Evolutionary conservation across 1,140 invertebrate species (phyloP), one percentile per base, ranked within the genome.

Genomic region (Papilio polyxenes): DNA sequence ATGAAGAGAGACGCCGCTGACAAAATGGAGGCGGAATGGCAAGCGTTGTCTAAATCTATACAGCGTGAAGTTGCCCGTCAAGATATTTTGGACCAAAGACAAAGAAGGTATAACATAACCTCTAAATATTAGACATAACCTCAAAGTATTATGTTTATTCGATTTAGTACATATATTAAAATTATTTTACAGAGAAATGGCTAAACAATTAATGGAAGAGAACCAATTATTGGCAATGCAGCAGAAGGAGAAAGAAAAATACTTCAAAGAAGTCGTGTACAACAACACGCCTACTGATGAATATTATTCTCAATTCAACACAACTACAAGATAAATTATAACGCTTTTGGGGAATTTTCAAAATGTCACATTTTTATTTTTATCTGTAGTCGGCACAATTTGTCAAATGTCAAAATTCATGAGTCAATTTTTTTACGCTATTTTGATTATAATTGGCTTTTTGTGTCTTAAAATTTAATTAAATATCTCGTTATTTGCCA

Each of bases 11-110:
- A 93, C 11, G 91, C 86, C 0, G 84, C 89, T 48, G 87, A 92
- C 2, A 94, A 91, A 77, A 92, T 93, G 91, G 92, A 94, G 11
- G 92, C 92, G 0, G 93, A 94, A 76, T 94, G 92, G 93, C 93
- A 94, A 80, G 92, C 93, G 11, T 86, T 94, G 15, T 83, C 92
- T 17, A 93, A 94, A 83, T 92, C 93, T 20, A 93, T 94, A 78
- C 92, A 93, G 72, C 83, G 88, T 8, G 90, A 93, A 53, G 91
- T 92, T 0, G 89, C 90, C 3, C 85, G 87, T n/a, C 90, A 89
- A 20, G 92, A 94, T 40, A 93, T 94, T 11, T 82, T 86, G 13
- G 92, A 94, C n/a, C 82, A 90, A 40, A 86, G 93, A 51, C 92
- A 90, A 77, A 88, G 91, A 85, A 88, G 87, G 93, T 93, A 87